Evolutionary conservation across 2,797 vertebrate species (phyloP).

Genomic region (Enteromius trimaculatus): DNA sequence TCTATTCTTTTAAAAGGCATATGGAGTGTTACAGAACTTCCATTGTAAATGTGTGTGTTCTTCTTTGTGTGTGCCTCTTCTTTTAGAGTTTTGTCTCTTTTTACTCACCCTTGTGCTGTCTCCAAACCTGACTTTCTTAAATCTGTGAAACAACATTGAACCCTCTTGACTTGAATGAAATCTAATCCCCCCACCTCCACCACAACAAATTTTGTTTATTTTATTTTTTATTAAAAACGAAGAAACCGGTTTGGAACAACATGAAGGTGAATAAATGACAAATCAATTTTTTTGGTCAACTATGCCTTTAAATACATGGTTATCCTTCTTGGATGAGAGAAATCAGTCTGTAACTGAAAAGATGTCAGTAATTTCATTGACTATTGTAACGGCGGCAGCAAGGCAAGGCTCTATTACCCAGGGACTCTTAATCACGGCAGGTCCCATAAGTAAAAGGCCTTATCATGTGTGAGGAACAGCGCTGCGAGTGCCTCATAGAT

Average conservation of each 20-base stretch:
- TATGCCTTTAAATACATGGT: slow-evolving; percentile 13
- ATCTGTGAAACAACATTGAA: neutral
- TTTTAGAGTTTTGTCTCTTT: neutral
- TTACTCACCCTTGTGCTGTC: neutral
- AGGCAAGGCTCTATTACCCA: slow-evolving; percentile 56
- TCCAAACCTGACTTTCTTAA: neutral
- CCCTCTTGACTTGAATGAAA: too few relatives aligned
- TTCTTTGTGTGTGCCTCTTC: too few relatives aligned
- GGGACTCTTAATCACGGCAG: slow-evolving; percentile 59
- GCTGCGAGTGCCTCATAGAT: slow-evolving; percentile 59
- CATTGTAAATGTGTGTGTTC: neutral
- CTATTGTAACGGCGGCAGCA: slow-evolving; percentile 55
- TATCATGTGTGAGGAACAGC: slow-evolving; percentile 68
- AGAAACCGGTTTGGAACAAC: neutral
- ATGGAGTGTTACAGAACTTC: neutral
- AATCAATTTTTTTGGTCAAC: neutral
- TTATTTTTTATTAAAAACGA: too few relatives aligned
- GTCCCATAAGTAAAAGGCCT: slow-evolving; percentile 64
- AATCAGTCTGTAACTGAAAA: slow-evolving; percentile 33
- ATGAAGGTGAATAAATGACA: neutral
- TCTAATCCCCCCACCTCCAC: too few relatives aligned
- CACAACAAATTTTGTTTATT: too few relatives aligned
- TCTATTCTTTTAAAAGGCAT: neutral
- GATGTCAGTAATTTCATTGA: slow-evolving; percentile 55
- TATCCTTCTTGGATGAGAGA: slow-evolving; percentile 21